These are phyloP conservation scores for Syngnathus floridae DNA, from an alignment of 2,113 vertebrate species.

Conservation along the genomic window DNA sequence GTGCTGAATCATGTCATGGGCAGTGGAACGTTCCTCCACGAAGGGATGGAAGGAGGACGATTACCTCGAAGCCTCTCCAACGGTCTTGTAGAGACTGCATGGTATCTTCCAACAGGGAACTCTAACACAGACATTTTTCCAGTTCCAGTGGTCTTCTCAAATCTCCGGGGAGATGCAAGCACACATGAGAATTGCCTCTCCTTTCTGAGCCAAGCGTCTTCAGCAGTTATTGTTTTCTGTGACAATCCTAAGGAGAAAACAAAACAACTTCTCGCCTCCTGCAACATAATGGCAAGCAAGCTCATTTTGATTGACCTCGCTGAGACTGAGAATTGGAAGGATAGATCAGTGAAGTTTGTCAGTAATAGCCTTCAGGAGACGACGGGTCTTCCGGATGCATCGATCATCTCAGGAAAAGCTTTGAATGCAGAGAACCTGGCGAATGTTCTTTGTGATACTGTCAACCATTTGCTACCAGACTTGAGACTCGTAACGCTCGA, in stretches of 20 bases:
- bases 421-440: slow-evolving; percentile 50
- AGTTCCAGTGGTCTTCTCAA: slow-evolving; percentile 66
- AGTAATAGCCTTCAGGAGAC: slow-evolving; percentile 27
- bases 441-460: slow-evolving; percentile 26
- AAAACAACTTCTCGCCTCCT: slow-evolving; percentile 57
- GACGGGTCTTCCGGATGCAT: slow-evolving; percentile 39
- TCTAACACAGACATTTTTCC: slow-evolving; percentile 38
- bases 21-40: slow-evolving; percentile 67
- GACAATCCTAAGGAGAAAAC: slow-evolving; percentile 63
- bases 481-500: slow-evolving; percentile 52
- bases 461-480: slow-evolving; percentile 44
- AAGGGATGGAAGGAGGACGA: slow-evolving; percentile 50
- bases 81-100: slow-evolving; percentile 74
- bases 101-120: slow-evolving; percentile 67
- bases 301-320: slow-evolving; percentile 60
- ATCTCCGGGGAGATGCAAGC: slow-evolving; percentile 68
- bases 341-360: slow-evolving; percentile 32
- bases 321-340: slow-evolving; percentile 19
- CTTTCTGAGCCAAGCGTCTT: slow-evolving; percentile 69
- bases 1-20: slow-evolving; percentile 68
- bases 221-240: slow-evolving; percentile 70
- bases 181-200: slow-evolving; percentile 54
- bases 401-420: slow-evolving; percentile 39
- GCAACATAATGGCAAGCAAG: slow-evolving; percentile 42
- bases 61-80: slow-evolving; percentile 65